Evolutionary conservation across 2,797 vertebrate species (phyloP).

Genomic region (Hafferia zeledoni): DNA sequence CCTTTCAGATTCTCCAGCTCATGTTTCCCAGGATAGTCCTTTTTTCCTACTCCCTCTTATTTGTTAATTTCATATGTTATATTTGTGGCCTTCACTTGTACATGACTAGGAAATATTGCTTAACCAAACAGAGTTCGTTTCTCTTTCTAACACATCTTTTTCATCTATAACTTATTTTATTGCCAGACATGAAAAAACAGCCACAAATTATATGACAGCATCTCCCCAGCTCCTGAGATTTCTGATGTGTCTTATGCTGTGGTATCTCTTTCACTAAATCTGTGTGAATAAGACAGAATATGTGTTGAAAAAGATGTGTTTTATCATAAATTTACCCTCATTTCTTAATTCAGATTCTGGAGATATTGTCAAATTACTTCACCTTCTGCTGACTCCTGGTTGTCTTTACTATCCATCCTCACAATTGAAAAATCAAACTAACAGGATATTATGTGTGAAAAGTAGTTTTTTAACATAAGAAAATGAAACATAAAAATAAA

Average conservation of each 20-base stretch:
- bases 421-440: not conserved
- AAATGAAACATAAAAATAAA: conserved; percentile 31
- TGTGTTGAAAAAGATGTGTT: not conserved
- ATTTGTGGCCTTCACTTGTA: not conserved
- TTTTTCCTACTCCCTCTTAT: not conserved
- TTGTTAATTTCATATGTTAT: not conserved
- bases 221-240: conserved; percentile 17
- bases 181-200: conserved; percentile 26
- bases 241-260: not conserved
- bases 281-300: conserved; percentile 22
- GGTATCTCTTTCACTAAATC: conserved; percentile 24
- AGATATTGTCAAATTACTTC: not conserved
- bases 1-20: conserved; percentile 11
- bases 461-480: not conserved
- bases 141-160: not conserved
- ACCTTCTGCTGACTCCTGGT: not conserved
- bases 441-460: not conserved
- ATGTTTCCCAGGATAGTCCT: not conserved
- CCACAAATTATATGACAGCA: conserved; percentile 59
- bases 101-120: not conserved
- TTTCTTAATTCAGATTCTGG: conserved; percentile 9
- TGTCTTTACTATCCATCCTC: not conserved
- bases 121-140: not conserved
- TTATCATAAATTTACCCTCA: conserved; percentile 57
- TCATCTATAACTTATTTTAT: not conserved